These are phyloP conservation scores for Vulpes lagopus DNA, from an alignment of 2,113 vertebrate genomes.

Conservation along the genomic window DNA sequence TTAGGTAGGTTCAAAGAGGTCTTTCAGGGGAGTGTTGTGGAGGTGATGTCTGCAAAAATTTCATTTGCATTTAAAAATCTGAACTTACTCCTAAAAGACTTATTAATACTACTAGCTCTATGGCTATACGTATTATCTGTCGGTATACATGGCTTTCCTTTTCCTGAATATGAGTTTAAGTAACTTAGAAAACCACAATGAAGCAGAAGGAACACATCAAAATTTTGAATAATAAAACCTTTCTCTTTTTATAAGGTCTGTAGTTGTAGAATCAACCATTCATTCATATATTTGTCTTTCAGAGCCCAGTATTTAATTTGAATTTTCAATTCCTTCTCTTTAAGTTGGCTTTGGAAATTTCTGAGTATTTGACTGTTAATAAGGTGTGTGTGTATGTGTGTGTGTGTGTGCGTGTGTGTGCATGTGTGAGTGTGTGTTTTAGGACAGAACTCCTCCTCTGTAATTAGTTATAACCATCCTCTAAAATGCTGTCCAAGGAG, in stretches of 20 bases:
- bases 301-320: not conserved
- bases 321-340: conserved; percentile 38
- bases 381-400: not conserved
- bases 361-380: not conserved
- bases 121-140: not conserved
- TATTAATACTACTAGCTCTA: not conserved
- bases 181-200: not conserved
- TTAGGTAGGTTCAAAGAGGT: not conserved
- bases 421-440: not conserved
- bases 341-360: not conserved
- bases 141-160: not conserved
- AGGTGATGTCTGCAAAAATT: not conserved
- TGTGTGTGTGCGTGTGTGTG: not conserved
- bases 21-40: not conserved
- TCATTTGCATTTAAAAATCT: not conserved
- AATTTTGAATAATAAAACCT: not conserved
- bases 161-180: not conserved
- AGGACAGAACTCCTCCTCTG: not conserved
- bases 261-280: conserved; percentile 31
- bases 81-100: not conserved
- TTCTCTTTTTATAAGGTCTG: not conserved
- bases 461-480: not conserved
- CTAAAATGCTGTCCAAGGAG: not conserved
- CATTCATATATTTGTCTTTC: conserved; percentile 21
- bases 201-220: not conserved